These are phyloP conservation scores for Parnassius glacialis DNA, from an alignment of 2,888 invertebrate genomes.

Conservation along the genomic window DNA sequence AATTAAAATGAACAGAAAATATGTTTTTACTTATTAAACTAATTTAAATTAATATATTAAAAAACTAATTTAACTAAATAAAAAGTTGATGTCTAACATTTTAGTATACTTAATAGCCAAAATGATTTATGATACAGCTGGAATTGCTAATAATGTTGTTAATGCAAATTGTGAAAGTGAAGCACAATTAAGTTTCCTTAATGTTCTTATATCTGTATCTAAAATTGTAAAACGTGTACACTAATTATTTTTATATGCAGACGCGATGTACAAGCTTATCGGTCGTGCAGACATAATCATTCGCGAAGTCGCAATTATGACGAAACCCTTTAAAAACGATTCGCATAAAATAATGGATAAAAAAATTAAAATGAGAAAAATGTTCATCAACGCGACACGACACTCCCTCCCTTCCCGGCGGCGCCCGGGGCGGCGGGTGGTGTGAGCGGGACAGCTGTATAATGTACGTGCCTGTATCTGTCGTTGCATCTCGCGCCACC, in stretches of 20 bases:
- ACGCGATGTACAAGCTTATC: conserved; percentile 49
- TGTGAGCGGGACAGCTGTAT: conserved; percentile 48
- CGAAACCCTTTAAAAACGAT: conserved; percentile 81
- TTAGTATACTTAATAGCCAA: not conserved
- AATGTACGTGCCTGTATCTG: conserved; percentile 48
- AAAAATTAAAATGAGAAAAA: conserved; percentile 77
- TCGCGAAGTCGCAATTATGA: conserved; percentile 76
- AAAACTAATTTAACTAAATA: no score
- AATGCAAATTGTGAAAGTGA: conserved; percentile 1
- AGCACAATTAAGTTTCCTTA: no score
- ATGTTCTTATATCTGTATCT: conserved; percentile 2
- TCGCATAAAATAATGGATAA: conserved; percentile 74
- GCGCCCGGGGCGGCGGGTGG: conserved; percentile 72
- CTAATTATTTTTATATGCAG: conserved; percentile 19
- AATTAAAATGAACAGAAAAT: no score
- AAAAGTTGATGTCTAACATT: no score
- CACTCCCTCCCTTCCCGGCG: conserved; percentile 50
- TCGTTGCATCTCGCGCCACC: conserved; percentile 74
- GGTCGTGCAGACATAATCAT: conserved; percentile 68
- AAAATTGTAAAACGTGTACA: conserved; percentile 7
- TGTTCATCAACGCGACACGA: conserved; percentile 81
- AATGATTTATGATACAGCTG: not conserved
- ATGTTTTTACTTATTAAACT: no score
- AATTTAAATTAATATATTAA: no score
- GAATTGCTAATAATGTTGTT: not conserved